Evolutionary conservation across 2,797 vertebrate genomes (phyloP), one percentile per base, ranked within the genome.

Genomic region (Gouania willdenowi): DNA sequence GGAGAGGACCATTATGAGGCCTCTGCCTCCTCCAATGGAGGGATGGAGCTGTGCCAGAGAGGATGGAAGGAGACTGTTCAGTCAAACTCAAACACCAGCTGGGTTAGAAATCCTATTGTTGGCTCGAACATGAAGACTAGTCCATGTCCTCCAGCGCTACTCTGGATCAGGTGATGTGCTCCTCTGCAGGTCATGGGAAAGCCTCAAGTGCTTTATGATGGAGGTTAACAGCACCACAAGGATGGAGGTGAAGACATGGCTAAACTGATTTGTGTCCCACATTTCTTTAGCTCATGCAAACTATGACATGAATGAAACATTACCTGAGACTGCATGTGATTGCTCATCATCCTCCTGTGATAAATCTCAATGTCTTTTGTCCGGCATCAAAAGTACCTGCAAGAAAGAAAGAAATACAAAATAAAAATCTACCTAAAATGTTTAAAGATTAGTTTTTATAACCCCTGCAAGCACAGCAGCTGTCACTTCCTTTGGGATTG

Each of bases 291-390:
- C n/a, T n/a, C n/a, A n/a, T n/a, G n/a, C n/a, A n/a, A n/a, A n/a
- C n/a, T n/a, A n/a, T n/a, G n/a, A n/a, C n/a, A n/a, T n/a, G n/a
- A n/a, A 45, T n/a, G 34, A n/a, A 11, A 36, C 15, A 38, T 66
- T 85, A 91, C 89, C 88, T 90, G 85, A 54, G 87, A 78, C 79
- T 89, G 86, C 89, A 90, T 89, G 79, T 71, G 83, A 71, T 84
- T 79, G 60, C 66, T 58, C 63, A 16, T 38, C 36, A 32, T 73
- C 61, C 53, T 49, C 62, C 19, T 46, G 43, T 63, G 33, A 27
- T 30, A 30, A 58, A 39, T 48, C n/a, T 68, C 21, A 67, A 45
- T 48, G 18, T 50, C 4, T 48, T 33, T 15, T 7, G 18, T 18
- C 30, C 49, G 22, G 48, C 61, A 69, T 66, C 46, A 52, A 63